These are phyloP conservation scores for Drosophila leonis DNA, from an alignment of 2,888 invertebrate genomes.

Conservation along the genomic window DNA sequence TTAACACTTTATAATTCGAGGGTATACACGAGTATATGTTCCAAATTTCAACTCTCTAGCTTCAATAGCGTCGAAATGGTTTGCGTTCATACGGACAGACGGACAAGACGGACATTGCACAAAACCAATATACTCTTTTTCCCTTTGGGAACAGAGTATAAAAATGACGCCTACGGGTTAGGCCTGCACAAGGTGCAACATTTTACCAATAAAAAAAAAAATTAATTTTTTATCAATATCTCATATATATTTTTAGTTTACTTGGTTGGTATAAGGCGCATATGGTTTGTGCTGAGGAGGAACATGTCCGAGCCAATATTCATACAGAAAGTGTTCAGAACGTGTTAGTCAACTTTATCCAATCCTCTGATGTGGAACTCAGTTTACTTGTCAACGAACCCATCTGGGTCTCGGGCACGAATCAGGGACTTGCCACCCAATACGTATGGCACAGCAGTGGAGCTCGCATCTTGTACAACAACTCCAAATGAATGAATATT, in stretches of 20 bases:
- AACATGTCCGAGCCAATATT: slow-evolving; percentile 6
- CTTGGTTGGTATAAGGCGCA: slow-evolving; percentile 26
- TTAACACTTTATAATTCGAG: no score
- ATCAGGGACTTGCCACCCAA: background rate
- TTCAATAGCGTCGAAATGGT: no score
- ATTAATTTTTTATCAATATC: no score
- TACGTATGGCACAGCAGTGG: slow-evolving; percentile 41
- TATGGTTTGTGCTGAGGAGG: background rate
- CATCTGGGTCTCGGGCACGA: slow-evolving; percentile 26
- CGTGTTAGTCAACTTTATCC: background rate
- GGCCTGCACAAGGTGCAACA: slow-evolving; percentile 7
- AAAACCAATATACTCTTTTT: no score
- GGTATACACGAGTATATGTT: no score
- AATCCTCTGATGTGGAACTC: background rate
- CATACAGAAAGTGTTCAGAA: background rate
- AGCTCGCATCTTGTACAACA: slow-evolving; percentile 32
- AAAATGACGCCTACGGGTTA: no score
- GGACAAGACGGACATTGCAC: no score
- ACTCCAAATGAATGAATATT: slow-evolving; percentile 15
- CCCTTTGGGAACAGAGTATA: no score
- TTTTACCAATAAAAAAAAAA: background rate
- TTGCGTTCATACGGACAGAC: no score
- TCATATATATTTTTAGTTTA: slow-evolving; percentile 13
- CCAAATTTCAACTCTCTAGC: no score
- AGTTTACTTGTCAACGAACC: background rate